Percentiles rank a stretch among this genome's conserved stretches.
These are phyloP conservation scores for Acrocephalus arundinaceus DNA, from an alignment of 2,113 vertebrate species.

Conservation along the genomic window DNA sequence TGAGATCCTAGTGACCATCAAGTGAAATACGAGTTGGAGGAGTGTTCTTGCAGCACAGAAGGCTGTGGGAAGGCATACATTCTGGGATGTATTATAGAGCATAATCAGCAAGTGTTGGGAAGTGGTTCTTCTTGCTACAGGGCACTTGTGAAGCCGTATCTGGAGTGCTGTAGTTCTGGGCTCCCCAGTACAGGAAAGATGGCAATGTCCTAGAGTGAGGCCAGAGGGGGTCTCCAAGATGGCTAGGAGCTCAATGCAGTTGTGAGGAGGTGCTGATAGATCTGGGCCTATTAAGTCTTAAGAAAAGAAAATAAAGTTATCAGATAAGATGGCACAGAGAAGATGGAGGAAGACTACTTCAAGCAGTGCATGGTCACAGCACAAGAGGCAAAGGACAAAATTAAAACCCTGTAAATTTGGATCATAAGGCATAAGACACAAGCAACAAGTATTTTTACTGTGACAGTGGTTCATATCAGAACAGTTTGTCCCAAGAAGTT, in stretches of 20 bases:
- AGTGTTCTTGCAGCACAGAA: background rate
- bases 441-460: background rate
- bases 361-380: fast-evolving
- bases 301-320: background rate
- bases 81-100: background rate
- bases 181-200: background rate
- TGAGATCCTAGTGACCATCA: background rate
- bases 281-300: background rate
- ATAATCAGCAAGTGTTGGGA: background rate
- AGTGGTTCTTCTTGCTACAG: background rate
- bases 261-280: background rate
- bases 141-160: background rate
- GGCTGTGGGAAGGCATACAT: background rate
- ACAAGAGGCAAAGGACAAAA: background rate
- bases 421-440: background rate
- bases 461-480: background rate
- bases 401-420: background rate
- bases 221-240: background rate
- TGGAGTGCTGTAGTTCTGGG: background rate
- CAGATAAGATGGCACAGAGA: fast-evolving
- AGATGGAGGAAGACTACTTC: background rate
- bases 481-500: background rate
- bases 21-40: background rate
- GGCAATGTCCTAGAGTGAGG: fast-evolving
- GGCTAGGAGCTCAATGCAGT: background rate